Base-by-base conservation (phyloP, 2,888 invertebrate genomes). In the Alloplasta piceator region DNA sequence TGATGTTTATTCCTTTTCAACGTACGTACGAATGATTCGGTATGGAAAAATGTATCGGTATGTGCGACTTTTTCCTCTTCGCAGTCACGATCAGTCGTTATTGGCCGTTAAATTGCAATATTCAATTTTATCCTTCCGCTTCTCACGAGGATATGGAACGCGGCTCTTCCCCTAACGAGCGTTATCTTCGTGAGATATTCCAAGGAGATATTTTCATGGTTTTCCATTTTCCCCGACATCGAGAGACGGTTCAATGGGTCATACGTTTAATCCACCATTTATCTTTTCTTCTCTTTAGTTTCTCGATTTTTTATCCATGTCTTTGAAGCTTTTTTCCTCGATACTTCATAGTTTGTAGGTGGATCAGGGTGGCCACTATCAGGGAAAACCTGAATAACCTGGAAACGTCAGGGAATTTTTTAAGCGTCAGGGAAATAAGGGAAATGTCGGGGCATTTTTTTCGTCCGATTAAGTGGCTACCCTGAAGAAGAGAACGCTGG, bases 81-180 rank as follows among this genome's bases (percentile, higher is more conserved):
- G 41, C 14, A 60, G 56, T 26, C 52, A 6, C 43, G n/a, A 60
- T 16, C 60, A 14, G 14, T 14, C 39, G 41, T 41, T 26, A 60
- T 41, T 14, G 6, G 41, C 60, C 12, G 41, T 60, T 60, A 41
- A 60, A 60, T 60, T 60, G 4, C 60, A n/a, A 41, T 60, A 14
- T 60, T 60, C 41, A 10, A 60, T 41, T 60, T 39, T 5, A 7
- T 39, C 9, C 9, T 41, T 60, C 41, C 12, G 1, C 39, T 60
- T 41, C 38, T n/a, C 36, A 14, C 52, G 52, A 56, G 7, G 36
- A 60, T 41, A 41, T 41, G 41, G 7, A 14, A 14, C 41, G 60
- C 41, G 41, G 14, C n/a, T 12, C 3, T 36, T n/a, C 14, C 12
- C 10, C 60, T 41, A 60, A 60, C 41, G 41, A 41, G 41, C 12